Evolutionary conservation across 2,888 invertebrate genomes (phyloP).

Genomic region (Chloromyia formosa): DNA sequence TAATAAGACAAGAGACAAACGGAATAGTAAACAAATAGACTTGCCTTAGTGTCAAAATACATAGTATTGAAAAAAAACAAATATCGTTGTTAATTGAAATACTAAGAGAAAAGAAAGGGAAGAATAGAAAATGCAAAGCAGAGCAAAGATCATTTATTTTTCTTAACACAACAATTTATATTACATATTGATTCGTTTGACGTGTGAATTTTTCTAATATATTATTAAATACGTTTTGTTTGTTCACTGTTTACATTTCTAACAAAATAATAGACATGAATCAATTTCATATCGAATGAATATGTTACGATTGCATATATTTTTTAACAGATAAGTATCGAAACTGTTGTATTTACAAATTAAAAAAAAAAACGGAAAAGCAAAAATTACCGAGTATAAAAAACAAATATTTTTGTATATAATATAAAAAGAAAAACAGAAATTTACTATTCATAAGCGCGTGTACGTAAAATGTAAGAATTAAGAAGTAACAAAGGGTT

Average conservation of each 20-base stretch:
- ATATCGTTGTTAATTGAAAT: constrained; percentile 22
- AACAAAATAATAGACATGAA: constrained; percentile 21
- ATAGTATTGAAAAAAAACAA: neutral
- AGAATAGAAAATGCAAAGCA: neutral
- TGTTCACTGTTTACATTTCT: constrained; percentile 31
- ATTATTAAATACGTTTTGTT: constrained; percentile 22
- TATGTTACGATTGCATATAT: constrained; percentile 27
- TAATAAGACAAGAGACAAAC: too few species aligned
- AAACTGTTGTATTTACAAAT: constrained; percentile 30
- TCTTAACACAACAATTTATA: constrained; percentile 10
- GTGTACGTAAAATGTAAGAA: neutral
- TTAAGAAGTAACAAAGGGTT: neutral
- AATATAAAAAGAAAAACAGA: neutral
- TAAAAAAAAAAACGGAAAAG: too few species aligned
- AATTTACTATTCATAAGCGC: neutral
- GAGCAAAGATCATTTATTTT: constrained; percentile 26
- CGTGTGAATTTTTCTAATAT: constrained; percentile 11
- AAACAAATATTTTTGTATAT: constrained; percentile 4
- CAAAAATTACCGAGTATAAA: too few species aligned
- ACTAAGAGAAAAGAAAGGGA: neutral
- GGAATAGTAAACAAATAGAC: constrained; percentile 31
- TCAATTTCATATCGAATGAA: constrained; percentile 4
- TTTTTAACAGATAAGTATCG: constrained; percentile 24
- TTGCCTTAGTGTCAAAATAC: constrained; percentile 38
- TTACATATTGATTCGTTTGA: neutral